Conservation (phyloP, 1,140 invertebrate species). For the Aphelinus atriplicis region DNA sequence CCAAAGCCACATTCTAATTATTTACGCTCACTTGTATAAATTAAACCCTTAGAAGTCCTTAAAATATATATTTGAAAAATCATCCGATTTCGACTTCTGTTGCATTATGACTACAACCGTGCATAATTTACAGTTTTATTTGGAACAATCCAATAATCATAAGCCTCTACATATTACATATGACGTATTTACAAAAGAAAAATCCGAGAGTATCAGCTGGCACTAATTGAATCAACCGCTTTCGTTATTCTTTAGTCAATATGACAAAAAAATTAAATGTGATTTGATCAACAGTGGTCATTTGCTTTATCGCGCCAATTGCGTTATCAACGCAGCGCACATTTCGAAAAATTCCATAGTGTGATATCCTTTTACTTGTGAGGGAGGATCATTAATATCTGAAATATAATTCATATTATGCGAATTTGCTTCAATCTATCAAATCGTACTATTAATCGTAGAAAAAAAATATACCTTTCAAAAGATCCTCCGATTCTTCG, state of each 20-base stretch:
- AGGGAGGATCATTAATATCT: slow-evolving; percentile 62
- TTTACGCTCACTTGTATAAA: slow-evolving; percentile 30
- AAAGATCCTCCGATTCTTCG: slow-evolving; percentile 75
- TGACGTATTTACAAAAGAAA: slow-evolving; percentile 39
- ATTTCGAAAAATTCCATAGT: slow-evolving; percentile 99
- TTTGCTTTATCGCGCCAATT: slow-evolving; percentile 84
- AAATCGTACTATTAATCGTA: slow-evolving; percentile 39
- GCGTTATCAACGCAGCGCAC: slow-evolving; percentile 97
- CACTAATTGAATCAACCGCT: slow-evolving; percentile 26
- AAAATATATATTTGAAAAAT: slow-evolving; percentile 29
- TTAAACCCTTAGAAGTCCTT: slow-evolving; percentile 22
- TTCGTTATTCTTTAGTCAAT: slow-evolving; percentile 38
- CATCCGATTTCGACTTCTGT: not conserved
- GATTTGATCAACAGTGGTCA: slow-evolving; percentile 11
- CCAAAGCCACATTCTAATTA: slow-evolving; percentile 32
- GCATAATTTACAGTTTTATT: slow-evolving; percentile 34
- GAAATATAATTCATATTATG: slow-evolving; percentile 32
- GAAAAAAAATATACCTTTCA: slow-evolving; percentile 62
- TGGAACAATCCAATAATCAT: slow-evolving; percentile 36
- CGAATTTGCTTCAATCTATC: not conserved
- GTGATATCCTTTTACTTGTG: slow-evolving; percentile 78
- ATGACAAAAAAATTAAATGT: slow-evolving; percentile 25
- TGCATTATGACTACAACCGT: slow-evolving; percentile 29
- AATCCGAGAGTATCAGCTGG: slow-evolving; percentile 26
- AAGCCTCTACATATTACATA: slow-evolving; percentile 28